Percentiles rank a stretch among this genome's conserved stretches.
Evolutionary conservation across 2,113 vertebrate species (phyloP).

Genomic region (Gadus chalcogrammus): DNA sequence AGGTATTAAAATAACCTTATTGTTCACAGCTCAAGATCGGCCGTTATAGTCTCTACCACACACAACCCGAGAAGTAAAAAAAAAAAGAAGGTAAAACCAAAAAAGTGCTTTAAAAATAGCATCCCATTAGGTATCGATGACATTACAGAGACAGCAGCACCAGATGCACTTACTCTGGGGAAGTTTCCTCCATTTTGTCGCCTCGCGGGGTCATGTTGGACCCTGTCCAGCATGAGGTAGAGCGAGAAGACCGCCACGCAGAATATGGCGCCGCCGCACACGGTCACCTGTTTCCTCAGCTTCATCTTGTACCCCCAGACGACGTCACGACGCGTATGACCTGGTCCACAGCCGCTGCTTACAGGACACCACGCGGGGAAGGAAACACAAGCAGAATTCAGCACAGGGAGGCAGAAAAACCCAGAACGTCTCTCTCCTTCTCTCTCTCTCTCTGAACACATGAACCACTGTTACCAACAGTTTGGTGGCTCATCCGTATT

Average conservation of each 20-base stretch:
- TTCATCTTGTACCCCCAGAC: conserved; percentile 77
- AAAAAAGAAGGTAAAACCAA: neutral
- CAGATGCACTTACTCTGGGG: conserved; percentile 81
- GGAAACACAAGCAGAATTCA: neutral
- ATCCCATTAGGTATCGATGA: too few species aligned
- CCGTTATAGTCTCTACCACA: too few species aligned
- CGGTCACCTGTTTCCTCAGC: conserved; percentile 97
- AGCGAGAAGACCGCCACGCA: conserved; percentile 98
- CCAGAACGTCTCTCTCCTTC: neutral
- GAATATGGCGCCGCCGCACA: conserved; percentile 96
- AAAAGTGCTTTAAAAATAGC: too few species aligned
- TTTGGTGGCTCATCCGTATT: conserved; percentile 46
- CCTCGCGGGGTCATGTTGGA: conserved; percentile 89
- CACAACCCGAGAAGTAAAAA: neutral
- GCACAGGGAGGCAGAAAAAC: neutral
- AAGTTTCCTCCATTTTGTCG: conserved; percentile 90
- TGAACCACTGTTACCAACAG: neutral
- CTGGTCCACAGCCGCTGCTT: conserved; percentile 15
- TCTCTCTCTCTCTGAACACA: neutral
- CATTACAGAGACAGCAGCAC: too few species aligned
- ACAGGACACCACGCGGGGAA: conserved; percentile 1
- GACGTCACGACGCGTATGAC: conserved; percentile 22
- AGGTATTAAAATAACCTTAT: too few species aligned
- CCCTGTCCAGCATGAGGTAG: conserved; percentile 97
- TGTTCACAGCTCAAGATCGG: too few species aligned